Percentiles rank a stretch among this genome's conserved stretches.
These are phyloP conservation scores for Megalonaias nervosa DNA, from an alignment of 1,140 invertebrate genomes.

Conservation along the genomic window DNA sequence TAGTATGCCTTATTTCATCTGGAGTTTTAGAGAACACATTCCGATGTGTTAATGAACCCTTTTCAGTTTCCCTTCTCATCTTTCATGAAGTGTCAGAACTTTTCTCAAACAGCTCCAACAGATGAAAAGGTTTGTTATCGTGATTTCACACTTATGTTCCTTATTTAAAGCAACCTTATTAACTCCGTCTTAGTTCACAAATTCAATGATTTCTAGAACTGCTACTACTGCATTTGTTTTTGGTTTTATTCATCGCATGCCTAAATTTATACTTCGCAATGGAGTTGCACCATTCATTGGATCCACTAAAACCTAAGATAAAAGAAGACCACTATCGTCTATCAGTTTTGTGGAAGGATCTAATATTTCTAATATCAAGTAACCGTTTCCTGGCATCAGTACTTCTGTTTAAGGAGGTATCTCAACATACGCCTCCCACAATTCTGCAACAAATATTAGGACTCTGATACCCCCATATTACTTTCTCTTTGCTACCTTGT, in stretches of 20 bases:
- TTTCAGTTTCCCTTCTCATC: background rate
- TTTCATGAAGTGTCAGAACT: background rate
- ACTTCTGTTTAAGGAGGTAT: slow-evolving; percentile 16
- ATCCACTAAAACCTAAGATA: background rate
- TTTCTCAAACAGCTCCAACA: background rate
- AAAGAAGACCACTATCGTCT: background rate
- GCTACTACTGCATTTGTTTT: slow-evolving; percentile 4
- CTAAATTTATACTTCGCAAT: background rate
- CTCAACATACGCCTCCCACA: background rate
- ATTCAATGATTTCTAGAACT: background rate
- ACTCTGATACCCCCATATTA: background rate
- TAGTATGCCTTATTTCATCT: slow-evolving; percentile 17
- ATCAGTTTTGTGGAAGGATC: background rate
- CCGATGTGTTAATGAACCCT: slow-evolving; percentile 10
- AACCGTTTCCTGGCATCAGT: background rate
- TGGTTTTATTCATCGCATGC: background rate
- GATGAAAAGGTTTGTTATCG: background rate
- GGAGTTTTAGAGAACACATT: slow-evolving; percentile 9
- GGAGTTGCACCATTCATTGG: background rate
- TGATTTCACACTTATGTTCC: too few relatives aligned
- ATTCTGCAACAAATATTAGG: background rate
- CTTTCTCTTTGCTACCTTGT: background rate
- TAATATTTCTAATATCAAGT: background rate
- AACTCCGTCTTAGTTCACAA: background rate
- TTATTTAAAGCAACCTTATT: background rate